Conservation (phyloP, 2,888 invertebrate species). For the Caenorhabditis angaria region DNA sequence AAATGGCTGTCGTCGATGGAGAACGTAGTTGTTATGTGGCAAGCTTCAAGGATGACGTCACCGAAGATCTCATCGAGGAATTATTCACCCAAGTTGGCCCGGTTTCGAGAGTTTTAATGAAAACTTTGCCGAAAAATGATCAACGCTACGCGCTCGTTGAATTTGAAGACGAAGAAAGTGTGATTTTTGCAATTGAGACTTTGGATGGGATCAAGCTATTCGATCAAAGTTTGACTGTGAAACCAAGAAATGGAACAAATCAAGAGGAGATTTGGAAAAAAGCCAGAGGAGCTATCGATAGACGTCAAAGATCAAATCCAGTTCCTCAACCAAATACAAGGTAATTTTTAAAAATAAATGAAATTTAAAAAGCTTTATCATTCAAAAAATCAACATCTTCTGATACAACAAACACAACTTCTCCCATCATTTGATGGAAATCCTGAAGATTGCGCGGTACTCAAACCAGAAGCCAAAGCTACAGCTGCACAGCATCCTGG, state of each 20-base stretch:
- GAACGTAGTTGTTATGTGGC: constrained; percentile 55
- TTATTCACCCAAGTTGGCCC: constrained; percentile 62
- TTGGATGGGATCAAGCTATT: constrained; percentile 55
- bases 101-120: constrained; percentile 39
- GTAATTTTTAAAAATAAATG: background rate
- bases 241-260: constrained; percentile 48
- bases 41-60: constrained; percentile 38
- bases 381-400: constrained; percentile 17
- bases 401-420: constrained; percentile 33
- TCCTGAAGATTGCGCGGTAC: constrained; percentile 24
- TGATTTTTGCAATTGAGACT: constrained; percentile 58
- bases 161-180: constrained; percentile 58
- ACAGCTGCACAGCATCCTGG: constrained; percentile 29
- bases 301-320: constrained; percentile 4
- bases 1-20: constrained; percentile 13
- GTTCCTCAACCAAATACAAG: background rate
- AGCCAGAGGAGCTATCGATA: constrained; percentile 15
- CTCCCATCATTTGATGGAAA: constrained; percentile 38
- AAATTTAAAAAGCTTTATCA: background rate
- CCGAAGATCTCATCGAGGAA: constrained; percentile 57
- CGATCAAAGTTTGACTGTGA: constrained; percentile 45
- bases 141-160: constrained; percentile 55
- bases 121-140: constrained; percentile 25
- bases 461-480: constrained; percentile 23
- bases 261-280: constrained; percentile 27